Evolutionary conservation across 2,888 invertebrate species (phyloP).

Genomic region (Catocala sponsa): DNA sequence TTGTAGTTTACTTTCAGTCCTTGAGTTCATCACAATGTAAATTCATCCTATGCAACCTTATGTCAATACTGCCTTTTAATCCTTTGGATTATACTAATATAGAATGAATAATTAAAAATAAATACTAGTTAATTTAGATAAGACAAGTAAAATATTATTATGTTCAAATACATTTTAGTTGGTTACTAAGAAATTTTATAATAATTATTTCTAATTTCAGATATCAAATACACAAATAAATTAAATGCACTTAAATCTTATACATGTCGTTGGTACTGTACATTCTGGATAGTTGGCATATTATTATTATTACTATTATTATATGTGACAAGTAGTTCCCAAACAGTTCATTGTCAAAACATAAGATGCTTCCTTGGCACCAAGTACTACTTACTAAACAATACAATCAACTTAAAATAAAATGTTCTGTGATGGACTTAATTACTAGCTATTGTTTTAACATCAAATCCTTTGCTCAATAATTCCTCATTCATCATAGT

Average conservation of each 20-base stretch:
- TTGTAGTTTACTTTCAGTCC: slow-evolving; percentile 74
- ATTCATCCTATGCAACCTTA: slow-evolving; percentile 66
- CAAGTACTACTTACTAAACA: slow-evolving; percentile 30
- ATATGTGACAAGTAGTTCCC: slow-evolving; percentile 34
- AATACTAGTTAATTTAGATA: slow-evolving; percentile 30
- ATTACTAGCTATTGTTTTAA: slow-evolving; percentile 28
- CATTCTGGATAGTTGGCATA: slow-evolving; percentile 23
- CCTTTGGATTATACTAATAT: slow-evolving; percentile 67
- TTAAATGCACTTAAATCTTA: slow-evolving; percentile 44
- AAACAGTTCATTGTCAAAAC: slow-evolving; percentile 28
- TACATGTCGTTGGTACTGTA: slow-evolving; percentile 21
- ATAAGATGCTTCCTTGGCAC: slow-evolving; percentile 39
- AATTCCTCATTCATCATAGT: slow-evolving; percentile 77
- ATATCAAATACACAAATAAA: slow-evolving; percentile 29
- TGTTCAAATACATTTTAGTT: slow-evolving; percentile 25
- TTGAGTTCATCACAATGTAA: slow-evolving; percentile 76
- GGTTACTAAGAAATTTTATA: slow-evolving; percentile 32
- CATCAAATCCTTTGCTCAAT: slow-evolving; percentile 46
- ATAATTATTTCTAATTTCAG: slow-evolving; percentile 26
- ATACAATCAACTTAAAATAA: slow-evolving; percentile 25
- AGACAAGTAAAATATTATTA: slow-evolving; percentile 26
- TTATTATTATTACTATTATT: slow-evolving; percentile 20
- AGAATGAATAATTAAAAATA: slow-evolving; percentile 36
- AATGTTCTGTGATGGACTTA: slow-evolving; percentile 47
- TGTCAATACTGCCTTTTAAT: slow-evolving; percentile 58